phyloP scores from a whole-genome alignment of 1,140 invertebrate species.

The Tenebrio molitor region DNA sequence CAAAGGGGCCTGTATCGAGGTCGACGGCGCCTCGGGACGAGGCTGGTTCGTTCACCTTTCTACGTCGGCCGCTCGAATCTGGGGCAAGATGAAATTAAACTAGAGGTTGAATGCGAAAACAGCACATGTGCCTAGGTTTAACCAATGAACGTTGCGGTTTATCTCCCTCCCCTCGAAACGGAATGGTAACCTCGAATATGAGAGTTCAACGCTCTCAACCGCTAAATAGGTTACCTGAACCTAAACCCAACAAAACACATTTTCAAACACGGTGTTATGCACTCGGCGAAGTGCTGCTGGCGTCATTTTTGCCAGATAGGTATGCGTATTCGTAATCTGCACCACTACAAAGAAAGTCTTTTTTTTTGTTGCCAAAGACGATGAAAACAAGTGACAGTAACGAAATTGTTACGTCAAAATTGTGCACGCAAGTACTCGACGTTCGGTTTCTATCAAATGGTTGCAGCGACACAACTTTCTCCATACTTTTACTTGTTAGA shows the following conservation, averaged over 20 bases:
- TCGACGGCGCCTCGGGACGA: conserved; percentile 53
- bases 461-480: conserved; percentile 23
- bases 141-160: conserved; percentile 56
- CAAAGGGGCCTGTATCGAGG: conserved; percentile 54
- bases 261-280: conserved; percentile 48
- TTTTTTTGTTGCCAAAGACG: neutral
- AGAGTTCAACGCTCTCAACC: conserved; percentile 62
- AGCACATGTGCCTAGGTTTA: conserved; percentile 59
- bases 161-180: conserved; percentile 48
- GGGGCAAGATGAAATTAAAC: conserved; percentile 67
- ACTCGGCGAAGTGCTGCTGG: conserved; percentile 18
- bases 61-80: conserved; percentile 61
- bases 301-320: conserved; percentile 9
- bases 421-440: neutral
- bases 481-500: conserved; percentile 31
- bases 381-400: too few relatives aligned
- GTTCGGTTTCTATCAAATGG: neutral
- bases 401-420: too few relatives aligned
- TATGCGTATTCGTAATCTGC: neutral
- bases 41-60: conserved; percentile 65
- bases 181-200: conserved; percentile 56
- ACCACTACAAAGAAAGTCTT: neutral
- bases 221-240: conserved; percentile 66
- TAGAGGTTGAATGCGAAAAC: conserved; percentile 64
- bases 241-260: conserved; percentile 25